These are phyloP conservation scores for Erebia epiphron DNA, from an alignment of 2,888 invertebrate species.

Conservation along the genomic window DNA sequence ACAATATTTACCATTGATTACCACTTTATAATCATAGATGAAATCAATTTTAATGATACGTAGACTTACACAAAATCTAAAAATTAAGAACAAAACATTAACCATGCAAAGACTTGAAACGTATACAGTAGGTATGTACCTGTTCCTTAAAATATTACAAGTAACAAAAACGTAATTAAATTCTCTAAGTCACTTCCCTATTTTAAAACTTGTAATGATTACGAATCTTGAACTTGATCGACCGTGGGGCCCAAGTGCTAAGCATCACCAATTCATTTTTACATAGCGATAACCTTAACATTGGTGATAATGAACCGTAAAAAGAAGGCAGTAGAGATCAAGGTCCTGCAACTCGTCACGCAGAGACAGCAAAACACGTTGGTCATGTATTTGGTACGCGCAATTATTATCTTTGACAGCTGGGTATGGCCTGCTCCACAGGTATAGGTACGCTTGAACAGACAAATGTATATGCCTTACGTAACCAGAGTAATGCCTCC, in stretches of 20 bases:
- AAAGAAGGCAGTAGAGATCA: constrained; percentile 44
- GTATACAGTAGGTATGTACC: too few species aligned
- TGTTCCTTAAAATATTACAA: not conserved
- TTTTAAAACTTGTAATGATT: constrained; percentile 64
- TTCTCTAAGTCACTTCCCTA: constrained; percentile 62
- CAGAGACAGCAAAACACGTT: constrained; percentile 53
- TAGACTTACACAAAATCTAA: too few species aligned
- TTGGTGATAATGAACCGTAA: constrained; percentile 41
- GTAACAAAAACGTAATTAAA: constrained; percentile 64
- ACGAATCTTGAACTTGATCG: constrained; percentile 75
- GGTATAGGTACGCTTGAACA: constrained; percentile 63
- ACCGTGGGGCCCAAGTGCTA: constrained; percentile 61
- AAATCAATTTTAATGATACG: too few species aligned
- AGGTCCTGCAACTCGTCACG: constrained; percentile 27
- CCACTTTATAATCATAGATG: too few species aligned
- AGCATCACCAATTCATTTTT: constrained; percentile 44
- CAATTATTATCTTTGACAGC: constrained; percentile 80
- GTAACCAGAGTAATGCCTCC: constrained; percentile 26
- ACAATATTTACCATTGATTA: too few species aligned
- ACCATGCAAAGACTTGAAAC: too few species aligned
- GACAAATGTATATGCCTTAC: constrained; percentile 51
- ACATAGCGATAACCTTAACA: constrained; percentile 32
- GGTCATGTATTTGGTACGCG: constrained; percentile 71
- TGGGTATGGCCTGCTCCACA: constrained; percentile 56
- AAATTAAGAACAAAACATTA: too few species aligned